These are phyloP conservation scores for Meliscaeva auricollis DNA, from an alignment of 2,888 invertebrate genomes.

Conservation along the genomic window DNA sequence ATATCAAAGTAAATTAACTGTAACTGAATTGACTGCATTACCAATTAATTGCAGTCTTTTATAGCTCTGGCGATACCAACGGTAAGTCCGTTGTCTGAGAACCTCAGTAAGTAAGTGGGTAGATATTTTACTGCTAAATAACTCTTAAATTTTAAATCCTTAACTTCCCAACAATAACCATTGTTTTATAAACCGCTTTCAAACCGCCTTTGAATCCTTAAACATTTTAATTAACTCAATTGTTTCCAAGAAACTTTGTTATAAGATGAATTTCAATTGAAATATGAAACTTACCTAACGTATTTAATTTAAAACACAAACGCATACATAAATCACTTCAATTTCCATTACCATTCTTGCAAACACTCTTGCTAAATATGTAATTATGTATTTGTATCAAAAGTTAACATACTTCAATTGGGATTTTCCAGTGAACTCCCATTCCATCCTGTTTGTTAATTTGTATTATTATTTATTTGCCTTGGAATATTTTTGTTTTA, in stretches of 20 bases:
- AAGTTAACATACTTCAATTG: slow-evolving; percentile 41
- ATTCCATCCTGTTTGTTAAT: slow-evolving; percentile 7
- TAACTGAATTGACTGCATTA: too few species aligned
- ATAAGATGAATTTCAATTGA: slow-evolving; percentile 30
- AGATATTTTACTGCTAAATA: too few species aligned
- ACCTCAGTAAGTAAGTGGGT: too few species aligned
- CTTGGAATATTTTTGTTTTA: slow-evolving; percentile 24
- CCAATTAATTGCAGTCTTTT: too few species aligned
- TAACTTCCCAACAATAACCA: too few species aligned
- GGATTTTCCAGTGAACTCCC: slow-evolving; percentile 50
- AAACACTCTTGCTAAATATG: too few species aligned
- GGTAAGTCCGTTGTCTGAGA: too few species aligned
- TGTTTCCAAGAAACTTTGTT: slow-evolving; percentile 1
- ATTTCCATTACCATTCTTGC: neutral
- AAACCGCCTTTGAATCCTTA: too few species aligned
- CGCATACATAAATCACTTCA: slow-evolving; percentile 21
- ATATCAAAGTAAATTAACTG: too few species aligned
- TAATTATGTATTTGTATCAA: neutral
- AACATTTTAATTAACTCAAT: slow-evolving; percentile 26
- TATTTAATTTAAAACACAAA: neutral
- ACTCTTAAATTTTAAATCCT: too few species aligned
- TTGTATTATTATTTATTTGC: slow-evolving; percentile 24
- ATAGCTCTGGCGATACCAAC: too few species aligned
- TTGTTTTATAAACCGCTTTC: too few species aligned
- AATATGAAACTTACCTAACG: slow-evolving; percentile 20